Evolutionary conservation across 2,113 vertebrate genomes (phyloP).

Genomic region (Hylia prasina): DNA sequence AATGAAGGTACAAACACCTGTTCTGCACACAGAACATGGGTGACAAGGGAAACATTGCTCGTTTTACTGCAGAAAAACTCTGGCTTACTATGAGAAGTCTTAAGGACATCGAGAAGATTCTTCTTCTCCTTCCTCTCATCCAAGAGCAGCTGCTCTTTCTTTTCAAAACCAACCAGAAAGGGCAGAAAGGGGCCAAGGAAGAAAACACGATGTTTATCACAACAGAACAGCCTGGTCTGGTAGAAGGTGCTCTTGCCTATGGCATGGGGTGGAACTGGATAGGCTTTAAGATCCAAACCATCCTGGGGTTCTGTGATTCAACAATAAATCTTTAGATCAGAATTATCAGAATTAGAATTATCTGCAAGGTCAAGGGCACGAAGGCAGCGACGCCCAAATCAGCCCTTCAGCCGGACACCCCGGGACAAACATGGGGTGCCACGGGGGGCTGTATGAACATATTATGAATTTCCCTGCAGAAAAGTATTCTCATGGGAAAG

Average conservation of each 20-base stretch:
- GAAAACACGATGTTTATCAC: neutral
- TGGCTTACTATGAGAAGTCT: neutral
- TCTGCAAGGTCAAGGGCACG: neutral
- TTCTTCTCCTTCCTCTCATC: neutral
- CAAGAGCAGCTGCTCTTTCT: neutral
- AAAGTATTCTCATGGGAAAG: too few relatives aligned
- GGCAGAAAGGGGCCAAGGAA: neutral
- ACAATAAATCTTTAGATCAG: neutral
- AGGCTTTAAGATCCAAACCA: neutral
- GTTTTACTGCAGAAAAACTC: neutral
- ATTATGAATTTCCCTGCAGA: too few relatives aligned
- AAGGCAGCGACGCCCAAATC: fast-evolving
- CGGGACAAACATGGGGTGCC: too few relatives aligned
- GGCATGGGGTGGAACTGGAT: neutral
- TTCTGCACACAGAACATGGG: neutral
- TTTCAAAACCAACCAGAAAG: neutral
- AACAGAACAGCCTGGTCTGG: neutral
- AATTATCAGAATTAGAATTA: too few relatives aligned
- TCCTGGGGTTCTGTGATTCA: neutral
- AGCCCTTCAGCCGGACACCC: neutral
- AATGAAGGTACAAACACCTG: neutral
- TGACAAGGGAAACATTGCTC: neutral
- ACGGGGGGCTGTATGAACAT: too few relatives aligned
- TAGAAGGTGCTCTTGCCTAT: neutral
- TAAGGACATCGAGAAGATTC: neutral